Conservation (phyloP, 2,888 invertebrate genomes). For the Panzeria rudis region DNA sequence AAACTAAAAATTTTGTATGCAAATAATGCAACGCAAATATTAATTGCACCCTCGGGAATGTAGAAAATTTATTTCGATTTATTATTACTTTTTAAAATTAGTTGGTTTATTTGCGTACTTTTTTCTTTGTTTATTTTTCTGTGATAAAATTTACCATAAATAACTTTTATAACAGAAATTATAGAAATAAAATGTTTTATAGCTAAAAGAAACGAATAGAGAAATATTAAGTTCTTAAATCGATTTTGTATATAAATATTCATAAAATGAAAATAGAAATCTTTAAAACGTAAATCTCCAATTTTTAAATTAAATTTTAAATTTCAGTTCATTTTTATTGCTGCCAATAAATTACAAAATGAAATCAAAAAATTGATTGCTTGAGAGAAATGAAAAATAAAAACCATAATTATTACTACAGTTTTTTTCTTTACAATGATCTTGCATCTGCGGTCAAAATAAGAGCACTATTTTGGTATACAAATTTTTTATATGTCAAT, state of each 20-base stretch:
- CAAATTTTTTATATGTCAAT: too few species aligned
- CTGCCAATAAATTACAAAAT: constrained; percentile 45
- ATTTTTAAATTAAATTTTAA: background rate
- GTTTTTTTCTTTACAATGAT: background rate
- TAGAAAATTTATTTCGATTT: constrained; percentile 46
- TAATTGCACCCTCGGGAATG: constrained; percentile 45
- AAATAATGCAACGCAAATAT: constrained; percentile 35
- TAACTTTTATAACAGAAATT: constrained; percentile 25
- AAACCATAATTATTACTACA: constrained; percentile 21
- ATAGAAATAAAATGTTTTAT: background rate
- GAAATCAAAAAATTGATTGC: constrained; percentile 8
- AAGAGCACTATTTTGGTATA: background rate
- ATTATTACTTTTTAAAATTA: constrained; percentile 24
- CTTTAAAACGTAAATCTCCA: background rate
- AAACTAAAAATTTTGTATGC: constrained; percentile 18
- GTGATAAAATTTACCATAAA: constrained; percentile 43
- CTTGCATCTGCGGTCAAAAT: background rate
- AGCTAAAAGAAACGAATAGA: background rate
- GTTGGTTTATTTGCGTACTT: background rate
- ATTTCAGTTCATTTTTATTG: constrained; percentile 25
- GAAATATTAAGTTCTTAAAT: background rate
- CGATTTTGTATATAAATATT: background rate
- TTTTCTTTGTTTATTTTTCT: constrained; percentile 4
- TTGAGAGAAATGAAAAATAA: background rate
- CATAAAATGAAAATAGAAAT: background rate